Evolutionary conservation across 2,888 invertebrate species (phyloP).

Genomic region (Drosophila mettleri): DNA sequence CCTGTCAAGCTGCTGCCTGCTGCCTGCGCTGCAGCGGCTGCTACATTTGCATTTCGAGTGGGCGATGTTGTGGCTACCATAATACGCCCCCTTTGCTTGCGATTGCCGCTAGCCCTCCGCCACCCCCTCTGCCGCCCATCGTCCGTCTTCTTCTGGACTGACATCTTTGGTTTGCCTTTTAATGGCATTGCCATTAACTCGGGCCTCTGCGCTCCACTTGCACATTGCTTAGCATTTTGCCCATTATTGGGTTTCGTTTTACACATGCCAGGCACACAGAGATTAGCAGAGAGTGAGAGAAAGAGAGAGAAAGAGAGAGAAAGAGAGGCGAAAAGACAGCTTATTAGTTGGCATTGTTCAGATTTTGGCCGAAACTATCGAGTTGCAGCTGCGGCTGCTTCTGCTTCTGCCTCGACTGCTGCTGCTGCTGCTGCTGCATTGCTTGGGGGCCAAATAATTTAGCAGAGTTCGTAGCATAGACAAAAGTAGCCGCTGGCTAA

Average conservation of each 20-base stretch:
- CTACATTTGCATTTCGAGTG: slow-evolving; percentile 54
- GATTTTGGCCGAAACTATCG: slow-evolving; percentile 67
- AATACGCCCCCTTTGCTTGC: slow-evolving; percentile 41
- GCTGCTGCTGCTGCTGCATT: slow-evolving; percentile 38
- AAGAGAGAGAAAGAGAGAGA: not conserved
- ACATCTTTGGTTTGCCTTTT: slow-evolving; percentile 61
- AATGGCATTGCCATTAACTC: slow-evolving; percentile 62
- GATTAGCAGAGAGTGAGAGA: slow-evolving; percentile 1
- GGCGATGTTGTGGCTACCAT: slow-evolving; percentile 54
- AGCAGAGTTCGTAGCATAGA: slow-evolving; percentile 53
- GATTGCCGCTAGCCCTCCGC: not conserved
- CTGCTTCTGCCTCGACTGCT: slow-evolving; percentile 22
- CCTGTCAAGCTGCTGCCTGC: slow-evolving; percentile 26
- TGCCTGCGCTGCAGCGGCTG: slow-evolving; percentile 3
- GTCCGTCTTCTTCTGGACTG: slow-evolving; percentile 26
- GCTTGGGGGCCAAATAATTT: slow-evolving; percentile 49
- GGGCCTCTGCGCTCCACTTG: slow-evolving; percentile 29
- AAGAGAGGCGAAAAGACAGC: slow-evolving; percentile 44
- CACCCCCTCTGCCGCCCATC: not conserved
- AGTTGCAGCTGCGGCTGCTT: slow-evolving; percentile 60
- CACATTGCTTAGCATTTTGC: slow-evolving; percentile 46
- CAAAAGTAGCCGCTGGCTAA: slow-evolving; percentile 51
- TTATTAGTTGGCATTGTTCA: slow-evolving; percentile 68
- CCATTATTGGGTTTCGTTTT: slow-evolving; percentile 50
- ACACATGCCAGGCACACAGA: slow-evolving; percentile 20